These are phyloP conservation scores for Chymomyza amoena DNA, from an alignment of 2,888 invertebrate species.

Conservation along the genomic window DNA sequence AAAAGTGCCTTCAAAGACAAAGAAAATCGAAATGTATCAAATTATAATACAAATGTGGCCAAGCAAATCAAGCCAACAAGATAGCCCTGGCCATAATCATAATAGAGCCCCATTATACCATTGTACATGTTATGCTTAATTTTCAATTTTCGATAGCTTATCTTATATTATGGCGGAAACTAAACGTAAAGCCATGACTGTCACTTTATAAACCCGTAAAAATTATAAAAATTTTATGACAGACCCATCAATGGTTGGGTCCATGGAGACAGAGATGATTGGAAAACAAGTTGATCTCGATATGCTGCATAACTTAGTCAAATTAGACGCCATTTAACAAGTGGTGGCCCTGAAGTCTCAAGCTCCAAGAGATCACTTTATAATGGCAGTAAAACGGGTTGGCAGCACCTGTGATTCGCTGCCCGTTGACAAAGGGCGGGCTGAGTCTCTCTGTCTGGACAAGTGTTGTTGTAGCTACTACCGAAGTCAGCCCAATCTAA, in stretches of 20 bases:
- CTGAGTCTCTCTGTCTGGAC: constrained; percentile 1
- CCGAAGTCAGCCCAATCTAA: not conserved
- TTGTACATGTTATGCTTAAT: not conserved
- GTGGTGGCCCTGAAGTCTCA: constrained; percentile 33
- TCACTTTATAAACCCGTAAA: constrained; percentile 64
- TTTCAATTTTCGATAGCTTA: constrained; percentile 7
- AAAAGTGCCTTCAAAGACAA: too few relatives aligned
- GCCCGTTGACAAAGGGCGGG: constrained; percentile 38
- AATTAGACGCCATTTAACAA: constrained; percentile 61
- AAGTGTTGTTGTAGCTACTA: not conserved
- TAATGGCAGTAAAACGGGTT: constrained; percentile 20
- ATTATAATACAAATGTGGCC: constrained; percentile 62
- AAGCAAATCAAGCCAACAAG: constrained; percentile 61
- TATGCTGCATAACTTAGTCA: constrained; percentile 61
- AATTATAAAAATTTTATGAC: constrained; percentile 70
- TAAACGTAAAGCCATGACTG: constrained; percentile 62
- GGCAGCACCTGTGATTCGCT: constrained; percentile 63
- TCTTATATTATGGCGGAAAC: constrained; percentile 22
- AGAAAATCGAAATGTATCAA: constrained; percentile 3
- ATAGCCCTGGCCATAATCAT: not conserved
- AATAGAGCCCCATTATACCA: not conserved
- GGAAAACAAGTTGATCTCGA: constrained; percentile 65
- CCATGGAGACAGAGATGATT: constrained; percentile 60
- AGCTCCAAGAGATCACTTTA: constrained; percentile 37
- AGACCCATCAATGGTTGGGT: constrained; percentile 36